phyloP scores from a whole-genome alignment of 1,140 invertebrate species.

The Lithobius niger region DNA sequence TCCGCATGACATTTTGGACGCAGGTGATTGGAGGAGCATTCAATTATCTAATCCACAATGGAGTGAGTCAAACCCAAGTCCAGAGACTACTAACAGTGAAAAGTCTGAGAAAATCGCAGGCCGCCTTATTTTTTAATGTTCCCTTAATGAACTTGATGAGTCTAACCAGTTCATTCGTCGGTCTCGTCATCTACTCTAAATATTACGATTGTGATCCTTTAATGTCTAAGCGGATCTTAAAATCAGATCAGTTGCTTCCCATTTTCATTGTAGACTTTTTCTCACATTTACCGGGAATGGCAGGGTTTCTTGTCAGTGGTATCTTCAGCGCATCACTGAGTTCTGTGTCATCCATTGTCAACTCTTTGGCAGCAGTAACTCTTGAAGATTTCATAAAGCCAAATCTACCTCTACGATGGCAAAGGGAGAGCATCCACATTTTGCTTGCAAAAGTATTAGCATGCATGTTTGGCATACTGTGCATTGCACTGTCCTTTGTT shows the following conservation, averaged over 20 bases:
- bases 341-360: too few species aligned
- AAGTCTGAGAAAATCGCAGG: constrained; percentile 45
- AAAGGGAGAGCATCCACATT: too few species aligned
- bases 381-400: too few species aligned
- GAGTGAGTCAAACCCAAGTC: constrained; percentile 73
- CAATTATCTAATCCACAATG: constrained; percentile 59
- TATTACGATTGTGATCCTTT: constrained; percentile 63
- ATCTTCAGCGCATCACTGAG: too few species aligned
- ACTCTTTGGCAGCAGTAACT: too few species aligned
- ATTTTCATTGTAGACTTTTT: too few species aligned
- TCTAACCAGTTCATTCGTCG: constrained; percentile 48
- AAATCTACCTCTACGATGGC: too few species aligned
- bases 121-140: not conserved
- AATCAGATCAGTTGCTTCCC: constrained; percentile 30
- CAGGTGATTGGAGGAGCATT: constrained; percentile 55
- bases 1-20: constrained; percentile 58
- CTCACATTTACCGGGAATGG: too few species aligned
- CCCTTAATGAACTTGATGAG: constrained; percentile 12
- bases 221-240: constrained; percentile 35
- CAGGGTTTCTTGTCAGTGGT: too few species aligned
- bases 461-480: too few species aligned
- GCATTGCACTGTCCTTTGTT: too few species aligned
- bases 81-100: constrained; percentile 66
- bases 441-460: too few species aligned
- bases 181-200: constrained; percentile 60